Evolutionary conservation across 2,113 vertebrate species (phyloP).

Genomic region (Grammomys surdaster): DNA sequence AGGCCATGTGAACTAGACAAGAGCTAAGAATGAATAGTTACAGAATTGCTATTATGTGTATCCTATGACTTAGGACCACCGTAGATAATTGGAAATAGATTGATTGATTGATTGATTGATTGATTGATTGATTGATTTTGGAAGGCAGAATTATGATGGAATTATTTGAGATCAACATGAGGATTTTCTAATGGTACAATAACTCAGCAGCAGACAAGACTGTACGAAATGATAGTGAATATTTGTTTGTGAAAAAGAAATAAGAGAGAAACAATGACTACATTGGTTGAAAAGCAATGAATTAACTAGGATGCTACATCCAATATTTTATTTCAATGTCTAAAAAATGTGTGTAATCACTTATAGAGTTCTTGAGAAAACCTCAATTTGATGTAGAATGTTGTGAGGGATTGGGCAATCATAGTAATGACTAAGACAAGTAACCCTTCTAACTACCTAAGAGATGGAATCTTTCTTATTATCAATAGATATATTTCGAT

Average conservation of each 20-base stretch:
- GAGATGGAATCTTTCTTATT: neutral
- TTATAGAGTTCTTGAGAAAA: neutral
- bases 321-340: neutral
- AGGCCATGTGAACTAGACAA: neutral
- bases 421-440: neutral
- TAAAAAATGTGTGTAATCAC: neutral
- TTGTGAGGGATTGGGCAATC: neutral
- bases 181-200: neutral
- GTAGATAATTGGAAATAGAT: neutral
- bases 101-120: neutral
- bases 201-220: neutral
- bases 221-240: neutral
- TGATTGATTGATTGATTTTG: neutral
- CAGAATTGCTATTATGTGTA: neutral
- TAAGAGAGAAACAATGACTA: neutral
- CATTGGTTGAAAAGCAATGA: neutral
- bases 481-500: neutral
- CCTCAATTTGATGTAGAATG: neutral
- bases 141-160: neutral
- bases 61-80: neutral
- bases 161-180: constrained; percentile 8
- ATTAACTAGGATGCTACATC: neutral
- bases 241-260: neutral
- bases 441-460: neutral
- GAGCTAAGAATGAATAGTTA: neutral